phyloP scores from a whole-genome alignment of 2,888 invertebrate species.

The Acanthosoma haemorrhoidale region DNA sequence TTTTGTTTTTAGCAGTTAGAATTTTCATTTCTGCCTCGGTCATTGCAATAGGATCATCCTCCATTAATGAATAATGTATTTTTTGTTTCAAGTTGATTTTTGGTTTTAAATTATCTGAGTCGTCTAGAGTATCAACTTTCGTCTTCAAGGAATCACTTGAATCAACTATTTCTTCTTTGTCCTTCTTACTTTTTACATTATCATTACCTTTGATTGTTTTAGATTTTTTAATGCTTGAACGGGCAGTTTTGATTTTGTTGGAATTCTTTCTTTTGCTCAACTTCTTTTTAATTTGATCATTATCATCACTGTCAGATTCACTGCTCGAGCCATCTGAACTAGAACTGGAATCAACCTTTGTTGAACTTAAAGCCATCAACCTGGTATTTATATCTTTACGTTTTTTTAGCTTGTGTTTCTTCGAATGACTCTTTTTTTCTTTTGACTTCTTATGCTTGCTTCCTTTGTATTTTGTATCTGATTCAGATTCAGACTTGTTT shows the following conservation, averaged over 20 bases:
- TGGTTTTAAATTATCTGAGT: not conserved
- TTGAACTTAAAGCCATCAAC: constrained; percentile 12
- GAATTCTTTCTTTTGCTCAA: not conserved
- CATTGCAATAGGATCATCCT: not conserved
- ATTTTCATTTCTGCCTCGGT: not conserved
- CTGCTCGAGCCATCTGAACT: not conserved
- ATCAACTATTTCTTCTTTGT: not conserved
- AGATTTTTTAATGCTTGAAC: not conserved
- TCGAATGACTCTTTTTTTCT: not conserved
- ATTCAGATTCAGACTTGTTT: not conserved
- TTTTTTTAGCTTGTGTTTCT: not conserved
- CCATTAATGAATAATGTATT: not conserved
- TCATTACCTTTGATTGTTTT: not conserved
- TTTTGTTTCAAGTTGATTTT: constrained; percentile 7
- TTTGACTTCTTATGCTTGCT: not conserved
- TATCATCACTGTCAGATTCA: not conserved
- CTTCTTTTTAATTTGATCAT: not conserved
- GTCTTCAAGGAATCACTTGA: not conserved
- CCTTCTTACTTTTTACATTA: not conserved
- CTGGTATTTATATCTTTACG: constrained; percentile 19
- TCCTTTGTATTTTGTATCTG: constrained; percentile 11
- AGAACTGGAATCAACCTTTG: constrained; percentile 16
- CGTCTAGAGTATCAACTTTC: not conserved
- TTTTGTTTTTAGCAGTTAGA: not conserved
- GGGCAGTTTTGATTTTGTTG: not conserved